Conservation (phyloP, 2,888 invertebrate genomes). For the Plebejus melissa region DNA sequence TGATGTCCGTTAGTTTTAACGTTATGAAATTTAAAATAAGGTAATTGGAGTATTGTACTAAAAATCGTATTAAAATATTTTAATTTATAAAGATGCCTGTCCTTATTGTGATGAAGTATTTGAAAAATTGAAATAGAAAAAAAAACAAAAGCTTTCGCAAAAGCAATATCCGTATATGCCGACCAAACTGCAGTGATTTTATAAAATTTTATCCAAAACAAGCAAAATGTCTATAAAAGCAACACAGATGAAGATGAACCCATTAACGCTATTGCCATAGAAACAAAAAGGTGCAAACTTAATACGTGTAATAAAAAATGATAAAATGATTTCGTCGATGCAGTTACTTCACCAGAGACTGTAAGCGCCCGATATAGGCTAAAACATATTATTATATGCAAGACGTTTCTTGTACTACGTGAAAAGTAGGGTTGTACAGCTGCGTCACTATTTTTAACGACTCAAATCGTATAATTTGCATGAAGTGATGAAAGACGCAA, state of each 20-base stretch:
- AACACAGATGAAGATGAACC: neutral
- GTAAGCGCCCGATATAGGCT: constrained; percentile 74
- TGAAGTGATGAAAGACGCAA: constrained; percentile 9
- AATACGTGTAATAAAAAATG: constrained; percentile 9
- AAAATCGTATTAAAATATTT: neutral
- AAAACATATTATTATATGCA: constrained; percentile 80
- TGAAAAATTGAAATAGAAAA: neutral
- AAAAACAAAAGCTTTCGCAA: neutral
- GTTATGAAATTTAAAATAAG: constrained; percentile 31
- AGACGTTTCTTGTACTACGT: constrained; percentile 78
- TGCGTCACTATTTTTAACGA: constrained; percentile 26
- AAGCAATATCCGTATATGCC: neutral
- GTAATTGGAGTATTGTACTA: neutral
- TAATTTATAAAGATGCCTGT: neutral
- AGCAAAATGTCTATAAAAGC: neutral
- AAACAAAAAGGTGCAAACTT: neutral
- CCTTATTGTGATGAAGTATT: neutral
- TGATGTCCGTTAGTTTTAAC: constrained; percentile 39
- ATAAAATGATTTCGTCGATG: constrained; percentile 24
- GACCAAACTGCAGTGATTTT: neutral
- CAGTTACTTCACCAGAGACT: constrained; percentile 29
- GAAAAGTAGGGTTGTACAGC: constrained; percentile 63
- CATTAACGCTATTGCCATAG: neutral
- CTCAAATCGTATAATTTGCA: constrained; percentile 18
- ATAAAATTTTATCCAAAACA: neutral